Base-by-base conservation (phyloP, 2,113 vertebrate species). In the Chunga burmeisteri region DNA sequence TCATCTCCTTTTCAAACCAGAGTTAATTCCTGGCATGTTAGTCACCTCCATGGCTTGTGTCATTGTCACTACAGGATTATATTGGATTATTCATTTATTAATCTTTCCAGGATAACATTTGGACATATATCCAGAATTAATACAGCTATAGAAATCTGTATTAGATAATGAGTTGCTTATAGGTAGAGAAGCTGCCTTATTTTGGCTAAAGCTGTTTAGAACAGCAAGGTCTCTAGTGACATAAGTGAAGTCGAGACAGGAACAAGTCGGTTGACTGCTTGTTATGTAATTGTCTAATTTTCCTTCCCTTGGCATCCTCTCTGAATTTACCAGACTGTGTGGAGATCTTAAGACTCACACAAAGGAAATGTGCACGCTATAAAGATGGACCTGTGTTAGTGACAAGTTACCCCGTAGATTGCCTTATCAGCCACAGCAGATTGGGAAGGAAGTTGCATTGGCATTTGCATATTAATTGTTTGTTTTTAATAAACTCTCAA, bases 11-110 rank as follows among this genome's bases (percentile, higher is more conserved):
- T 93, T 82, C 52, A 75, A 95, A 86, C 26, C 49, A 70, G 74
- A 80, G 67, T 91, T 87, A 71, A 50, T 81, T 95, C 88, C 53
- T 88, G 42, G n/a, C 59, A 22, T 83, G 81, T 96, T 81, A 71
- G 38, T 93, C 66, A 85, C 40, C 70, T 83, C 65, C 25, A 19
- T 68, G 63, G 74, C 74, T 80, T 78, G 32, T 83, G 38, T 61
- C 65, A 40, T 90, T 93, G 40, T 82, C 59, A 36, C 42, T 81
- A 50, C 47, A 91, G 86, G n/a, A 63, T 92, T 91, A 67, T 75
- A 38, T 5, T 70, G 63, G 52, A 34, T 83, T 96, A 91, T 81
- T 88, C 46, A 50, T 44, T 85, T 89, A 66, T 62, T 94, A 70
- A 55, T 94, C 63, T 92, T 96, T 79, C 25, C 62, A 27, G 83